Conservation (phyloP, 2,797 vertebrate species). For the Hirundo rustica region DNA sequence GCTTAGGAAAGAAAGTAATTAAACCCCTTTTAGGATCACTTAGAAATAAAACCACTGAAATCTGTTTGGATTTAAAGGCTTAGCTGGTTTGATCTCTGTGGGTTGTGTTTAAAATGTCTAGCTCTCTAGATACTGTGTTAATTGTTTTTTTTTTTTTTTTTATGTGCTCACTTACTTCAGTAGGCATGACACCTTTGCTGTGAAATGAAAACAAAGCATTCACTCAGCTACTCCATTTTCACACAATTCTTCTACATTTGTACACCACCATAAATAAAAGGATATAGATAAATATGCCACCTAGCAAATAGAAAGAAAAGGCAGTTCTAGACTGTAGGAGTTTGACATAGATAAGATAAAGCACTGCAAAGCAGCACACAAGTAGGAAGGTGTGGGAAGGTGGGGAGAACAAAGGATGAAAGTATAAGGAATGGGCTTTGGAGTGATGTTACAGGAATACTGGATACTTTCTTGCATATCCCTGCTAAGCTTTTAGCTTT, state of each 20-base stretch:
- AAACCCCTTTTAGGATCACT: constrained; percentile 24
- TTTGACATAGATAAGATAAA: background rate
- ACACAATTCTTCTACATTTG: background rate
- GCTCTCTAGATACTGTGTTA: background rate
- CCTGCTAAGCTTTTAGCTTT: background rate
- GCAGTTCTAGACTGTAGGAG: background rate
- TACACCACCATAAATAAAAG: background rate
- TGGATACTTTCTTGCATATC: background rate
- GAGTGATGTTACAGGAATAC: background rate
- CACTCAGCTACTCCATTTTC: background rate
- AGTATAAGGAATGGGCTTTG: background rate
- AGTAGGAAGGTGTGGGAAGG: background rate
- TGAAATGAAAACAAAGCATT: background rate
- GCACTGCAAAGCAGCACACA: background rate
- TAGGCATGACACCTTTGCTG: background rate
- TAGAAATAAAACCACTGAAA: constrained; percentile 11
- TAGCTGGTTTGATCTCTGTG: constrained; percentile 7
- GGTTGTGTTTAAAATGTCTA: background rate
- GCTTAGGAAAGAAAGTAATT: constrained; percentile 12
- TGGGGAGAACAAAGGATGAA: background rate
- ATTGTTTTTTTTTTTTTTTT: background rate
- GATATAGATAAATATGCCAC: background rate
- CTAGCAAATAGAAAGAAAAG: background rate
- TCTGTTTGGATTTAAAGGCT: constrained; percentile 14
- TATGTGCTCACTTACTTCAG: background rate